Base-by-base conservation (phyloP, 2,888 invertebrate genomes). In the Idaea straminata region DNA sequence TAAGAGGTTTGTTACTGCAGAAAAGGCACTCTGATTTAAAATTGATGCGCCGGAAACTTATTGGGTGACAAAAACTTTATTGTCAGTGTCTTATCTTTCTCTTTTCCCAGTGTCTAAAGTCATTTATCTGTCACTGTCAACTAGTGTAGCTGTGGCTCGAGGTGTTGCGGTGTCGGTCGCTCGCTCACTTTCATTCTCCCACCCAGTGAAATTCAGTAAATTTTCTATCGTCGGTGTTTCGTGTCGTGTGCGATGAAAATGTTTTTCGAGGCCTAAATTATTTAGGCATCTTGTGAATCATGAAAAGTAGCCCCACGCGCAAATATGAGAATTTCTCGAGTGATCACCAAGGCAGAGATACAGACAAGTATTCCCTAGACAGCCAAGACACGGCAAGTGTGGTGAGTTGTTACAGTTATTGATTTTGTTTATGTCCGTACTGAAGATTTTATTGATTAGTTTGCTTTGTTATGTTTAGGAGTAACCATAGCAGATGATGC, bases 321-420 rank as follows among this genome's bases (percentile, higher is more conserved):
- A 92, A 93, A 87, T 92, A 92, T 93, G 93, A 92, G 69, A 87
- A 86, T 83, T 92, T 92, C 80, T 84, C 89, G 76, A 85, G 82
- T 79, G 92, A 92, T 76, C 87, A 88, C 67, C 89, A 87, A 78
- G 87, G 86, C 78, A 91, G 88, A 82, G 92, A 92, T 76, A 86
- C 87, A 75, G 92, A 93, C 80, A 93, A 93, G 79, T 88, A 91
- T 81, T 93, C 93, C 70, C 71, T 93, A 89, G 87, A 91, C 80
- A 93, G 93, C 77, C 92, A 92, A 80, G 93, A 93, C 81, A 93
- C 93, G 66, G 92, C 92, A 62, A 93, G 93, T 88, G 83, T 93
- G 90, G 93, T 93, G 75, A 88, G 92, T 87, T 65, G 70, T 84
- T 81, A 73, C 80, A 85, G 80, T 85, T 91, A 91, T 91, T 87